Conservation (phyloP, 2,797 vertebrate genomes). For the Tenualosa thibaudeaui region DNA sequence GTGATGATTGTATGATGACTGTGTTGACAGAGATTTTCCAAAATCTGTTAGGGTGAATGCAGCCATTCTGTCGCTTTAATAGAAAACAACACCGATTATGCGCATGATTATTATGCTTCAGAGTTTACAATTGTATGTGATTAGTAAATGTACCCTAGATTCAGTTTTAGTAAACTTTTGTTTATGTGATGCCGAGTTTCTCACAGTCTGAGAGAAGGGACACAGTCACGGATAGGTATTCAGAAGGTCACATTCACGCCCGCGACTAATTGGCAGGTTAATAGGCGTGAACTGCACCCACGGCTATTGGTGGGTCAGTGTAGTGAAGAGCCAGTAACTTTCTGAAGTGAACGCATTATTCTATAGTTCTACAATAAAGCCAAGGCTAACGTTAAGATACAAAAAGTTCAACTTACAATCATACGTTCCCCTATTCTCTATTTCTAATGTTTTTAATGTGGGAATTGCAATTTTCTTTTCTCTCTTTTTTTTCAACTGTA, state of each 20-base stretch:
- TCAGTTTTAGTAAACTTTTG: neutral
- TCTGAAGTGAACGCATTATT: neutral
- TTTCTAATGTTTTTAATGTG: too few relatives aligned
- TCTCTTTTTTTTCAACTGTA: neutral
- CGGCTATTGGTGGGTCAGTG: neutral
- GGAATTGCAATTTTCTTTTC: neutral
- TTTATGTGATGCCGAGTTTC: neutral
- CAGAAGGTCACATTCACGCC: conserved; percentile 3
- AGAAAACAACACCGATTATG: neutral
- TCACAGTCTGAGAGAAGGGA: too few relatives aligned
- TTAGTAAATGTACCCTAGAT: neutral
- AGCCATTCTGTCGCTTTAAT: neutral
- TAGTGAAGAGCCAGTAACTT: neutral
- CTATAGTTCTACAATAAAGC: neutral
- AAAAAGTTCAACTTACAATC: too few relatives aligned
- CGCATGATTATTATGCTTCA: neutral
- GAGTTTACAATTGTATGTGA: neutral
- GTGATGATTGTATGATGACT: neutral
- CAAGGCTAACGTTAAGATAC: too few relatives aligned
- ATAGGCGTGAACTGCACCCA: neutral
- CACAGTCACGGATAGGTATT: neutral
- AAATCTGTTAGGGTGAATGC: neutral
- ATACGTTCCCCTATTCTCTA: too few relatives aligned
- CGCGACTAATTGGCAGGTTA: neutral
- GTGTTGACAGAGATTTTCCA: neutral